Conservation (phyloP, 2,797 vertebrate species). For the Carcharodon carcharias region DNA sequence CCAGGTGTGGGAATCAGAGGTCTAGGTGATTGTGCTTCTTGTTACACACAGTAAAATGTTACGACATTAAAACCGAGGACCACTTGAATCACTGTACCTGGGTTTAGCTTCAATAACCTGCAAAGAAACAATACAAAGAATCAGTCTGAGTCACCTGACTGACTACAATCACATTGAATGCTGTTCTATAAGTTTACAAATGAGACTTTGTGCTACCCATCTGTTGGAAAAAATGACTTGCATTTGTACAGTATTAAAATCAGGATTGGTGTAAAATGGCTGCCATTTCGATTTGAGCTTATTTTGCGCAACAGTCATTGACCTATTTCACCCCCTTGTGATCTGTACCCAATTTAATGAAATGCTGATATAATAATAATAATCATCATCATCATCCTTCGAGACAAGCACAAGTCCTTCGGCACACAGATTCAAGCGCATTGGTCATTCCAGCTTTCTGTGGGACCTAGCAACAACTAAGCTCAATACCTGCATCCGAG, state of each 20-base stretch:
- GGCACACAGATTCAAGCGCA: not conserved
- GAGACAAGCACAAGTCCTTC: not conserved
- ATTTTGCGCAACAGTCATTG: not conserved
- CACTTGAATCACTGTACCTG: not conserved
- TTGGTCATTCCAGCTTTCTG: not conserved
- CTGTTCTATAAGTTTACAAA: conserved; percentile 45
- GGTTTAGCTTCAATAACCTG: conserved; percentile 29
- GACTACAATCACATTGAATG: conserved; percentile 39
- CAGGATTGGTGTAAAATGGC: not conserved
- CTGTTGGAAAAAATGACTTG: not conserved
- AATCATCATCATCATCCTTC: not conserved
- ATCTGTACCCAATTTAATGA: not conserved
- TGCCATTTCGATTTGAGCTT: not conserved
- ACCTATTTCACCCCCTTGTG: not conserved
- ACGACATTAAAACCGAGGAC: not conserved
- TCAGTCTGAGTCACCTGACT: conserved; percentile 29
- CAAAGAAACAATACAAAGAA: conserved; percentile 33
- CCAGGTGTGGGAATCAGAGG: not conserved
- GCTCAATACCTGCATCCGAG: not conserved
- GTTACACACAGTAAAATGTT: not conserved
- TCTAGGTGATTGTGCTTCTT: not conserved
- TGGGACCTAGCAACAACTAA: not conserved
- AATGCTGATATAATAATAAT: too few relatives aligned
- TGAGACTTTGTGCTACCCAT: conserved; percentile 27
- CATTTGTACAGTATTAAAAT: not conserved